These are phyloP conservation scores for Therioaphis trifolii DNA, from an alignment of 2,888 invertebrate genomes.

Conservation along the genomic window DNA sequence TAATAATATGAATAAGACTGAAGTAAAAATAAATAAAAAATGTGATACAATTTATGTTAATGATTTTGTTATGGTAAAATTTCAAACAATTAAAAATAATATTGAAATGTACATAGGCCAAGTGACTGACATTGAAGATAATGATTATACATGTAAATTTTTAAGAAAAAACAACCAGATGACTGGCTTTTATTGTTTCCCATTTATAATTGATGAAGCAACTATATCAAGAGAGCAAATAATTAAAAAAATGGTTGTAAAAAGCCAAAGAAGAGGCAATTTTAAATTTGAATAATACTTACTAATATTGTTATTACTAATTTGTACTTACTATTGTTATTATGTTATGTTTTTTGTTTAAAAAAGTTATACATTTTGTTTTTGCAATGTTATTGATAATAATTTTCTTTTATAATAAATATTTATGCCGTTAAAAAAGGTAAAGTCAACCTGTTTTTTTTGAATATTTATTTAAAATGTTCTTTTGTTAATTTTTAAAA, in stretches of 20 bases:
- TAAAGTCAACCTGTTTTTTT: too few species aligned
- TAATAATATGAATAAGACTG: too few species aligned
- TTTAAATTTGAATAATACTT: too few species aligned
- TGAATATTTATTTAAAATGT: constrained; percentile 10
- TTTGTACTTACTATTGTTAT: neutral
- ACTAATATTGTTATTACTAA: too few species aligned
- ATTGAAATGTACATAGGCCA: constrained; percentile 8
- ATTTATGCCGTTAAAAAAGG: neutral
- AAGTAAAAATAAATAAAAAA: neutral
- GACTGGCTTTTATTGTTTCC: too few species aligned
- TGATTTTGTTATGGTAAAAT: constrained; percentile 19
- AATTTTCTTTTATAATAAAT: neutral
- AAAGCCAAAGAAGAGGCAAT: too few species aligned
- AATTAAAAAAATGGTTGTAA: too few species aligned
- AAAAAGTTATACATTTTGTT: constrained; percentile 9
- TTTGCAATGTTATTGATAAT: neutral
- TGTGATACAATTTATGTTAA: neutral
- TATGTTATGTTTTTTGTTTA: neutral
- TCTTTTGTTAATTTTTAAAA: neutral
- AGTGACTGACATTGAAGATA: neutral
- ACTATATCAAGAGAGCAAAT: too few species aligned
- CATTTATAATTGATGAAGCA: too few species aligned
- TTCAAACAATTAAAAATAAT: constrained; percentile 9
- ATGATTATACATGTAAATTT: constrained; percentile 9
- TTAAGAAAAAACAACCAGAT: constrained; percentile 25